Conservation (phyloP, 2,888 invertebrate species). For the Fragum fragum region DNA sequence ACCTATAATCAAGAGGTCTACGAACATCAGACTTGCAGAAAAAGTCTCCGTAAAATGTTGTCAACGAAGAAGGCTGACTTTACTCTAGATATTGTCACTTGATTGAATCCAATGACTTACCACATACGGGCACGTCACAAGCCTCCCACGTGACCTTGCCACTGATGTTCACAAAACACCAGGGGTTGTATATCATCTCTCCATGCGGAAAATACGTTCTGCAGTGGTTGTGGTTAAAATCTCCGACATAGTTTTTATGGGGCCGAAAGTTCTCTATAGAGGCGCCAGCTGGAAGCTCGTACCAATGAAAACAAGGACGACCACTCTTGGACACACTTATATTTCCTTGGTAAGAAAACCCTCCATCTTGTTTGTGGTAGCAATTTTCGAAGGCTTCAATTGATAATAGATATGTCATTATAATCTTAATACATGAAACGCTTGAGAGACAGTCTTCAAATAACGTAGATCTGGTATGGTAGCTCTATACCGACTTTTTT, state of each 20-base stretch:
- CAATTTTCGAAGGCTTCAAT: slow-evolving; percentile 32
- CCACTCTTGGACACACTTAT: slow-evolving; percentile 44
- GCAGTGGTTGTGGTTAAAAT: slow-evolving; percentile 58
- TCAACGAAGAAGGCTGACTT: no score
- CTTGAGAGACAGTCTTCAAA: no score
- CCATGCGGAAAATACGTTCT: slow-evolving; percentile 25
- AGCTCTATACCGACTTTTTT: no score
- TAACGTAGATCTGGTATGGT: no score
- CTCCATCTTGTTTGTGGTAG: slow-evolving; percentile 48
- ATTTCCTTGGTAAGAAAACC: slow-evolving; percentile 57
- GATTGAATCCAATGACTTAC: slow-evolving; percentile 30
- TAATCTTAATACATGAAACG: no score
- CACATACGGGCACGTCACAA: slow-evolving; percentile 54
- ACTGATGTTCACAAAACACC: slow-evolving; percentile 36
- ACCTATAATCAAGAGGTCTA: no score
- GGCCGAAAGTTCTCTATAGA: slow-evolving; percentile 7
- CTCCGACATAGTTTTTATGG: slow-evolving; percentile 34
- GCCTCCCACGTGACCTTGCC: neutral
- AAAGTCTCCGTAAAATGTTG: no score
- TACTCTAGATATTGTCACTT: no score
- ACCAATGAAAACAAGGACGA: slow-evolving; percentile 51
- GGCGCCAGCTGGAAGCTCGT: slow-evolving; percentile 2
- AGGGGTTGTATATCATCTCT: neutral
- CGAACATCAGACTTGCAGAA: no score
- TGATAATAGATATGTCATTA: no score